A percentile compares a stretch with the other conserved stretches of the same genome.
Evolutionary conservation across 2,888 invertebrate species (phyloP).

Genomic region (Adineta ricciae): DNA sequence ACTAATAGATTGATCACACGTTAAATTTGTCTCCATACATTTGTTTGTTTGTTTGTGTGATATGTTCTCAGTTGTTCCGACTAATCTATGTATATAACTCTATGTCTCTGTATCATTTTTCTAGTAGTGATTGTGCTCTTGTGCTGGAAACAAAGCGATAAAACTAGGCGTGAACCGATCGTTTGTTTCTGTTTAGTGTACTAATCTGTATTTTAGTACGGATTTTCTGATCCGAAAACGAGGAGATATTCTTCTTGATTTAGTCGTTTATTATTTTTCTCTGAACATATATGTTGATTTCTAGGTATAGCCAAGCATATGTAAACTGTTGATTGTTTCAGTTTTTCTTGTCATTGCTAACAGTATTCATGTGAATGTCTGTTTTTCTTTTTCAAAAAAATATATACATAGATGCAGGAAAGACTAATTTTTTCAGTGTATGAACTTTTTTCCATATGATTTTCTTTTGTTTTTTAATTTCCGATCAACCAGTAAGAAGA

Average conservation of each 20-base stretch:
- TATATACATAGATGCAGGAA: neutral
- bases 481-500: neutral
- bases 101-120: neutral
- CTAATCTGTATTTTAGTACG: neutral
- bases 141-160: neutral
- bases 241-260: neutral
- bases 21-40: neutral
- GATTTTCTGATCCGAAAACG: neutral
- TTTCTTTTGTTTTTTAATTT: neutral
- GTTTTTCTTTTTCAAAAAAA: neutral
- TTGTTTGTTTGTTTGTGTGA: neutral
- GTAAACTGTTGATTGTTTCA: neutral
- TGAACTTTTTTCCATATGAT: neutral
- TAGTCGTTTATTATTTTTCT: neutral
- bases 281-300: neutral
- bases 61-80: neutral
- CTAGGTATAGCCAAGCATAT: neutral
- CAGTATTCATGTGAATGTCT: conserved; percentile 9
- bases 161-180: neutral
- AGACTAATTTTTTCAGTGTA: neutral
- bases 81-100: neutral
- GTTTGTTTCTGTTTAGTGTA: neutral
- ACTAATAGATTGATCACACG: neutral
- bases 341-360: neutral
- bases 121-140: neutral